Conservation (phyloP, 35 echinoderm and acorn worm genomes). For the Heliocidaris erythrogramma region DNA sequence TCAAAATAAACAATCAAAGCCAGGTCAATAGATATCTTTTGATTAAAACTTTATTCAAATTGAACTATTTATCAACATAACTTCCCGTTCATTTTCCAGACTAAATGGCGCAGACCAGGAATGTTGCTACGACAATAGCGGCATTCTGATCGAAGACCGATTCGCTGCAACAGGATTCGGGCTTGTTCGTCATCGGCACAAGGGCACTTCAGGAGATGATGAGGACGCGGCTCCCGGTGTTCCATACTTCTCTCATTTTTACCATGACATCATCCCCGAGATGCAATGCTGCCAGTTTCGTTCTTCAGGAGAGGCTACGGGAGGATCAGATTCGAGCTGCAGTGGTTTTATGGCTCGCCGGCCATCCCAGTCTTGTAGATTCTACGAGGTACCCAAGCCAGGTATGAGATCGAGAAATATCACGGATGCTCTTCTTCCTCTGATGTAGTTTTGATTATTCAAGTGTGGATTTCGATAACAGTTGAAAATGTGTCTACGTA, state of each 20-base stretch:
- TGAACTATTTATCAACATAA: too few species aligned
- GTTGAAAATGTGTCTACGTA: too few species aligned
- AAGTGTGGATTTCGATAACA: too few species aligned
- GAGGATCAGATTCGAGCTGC: neutral
- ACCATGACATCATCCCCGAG: neutral
- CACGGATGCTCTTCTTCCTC: too few species aligned
- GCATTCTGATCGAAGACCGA: conserved; percentile 7
- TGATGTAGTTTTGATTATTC: too few species aligned
- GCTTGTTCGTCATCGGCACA: neutral
- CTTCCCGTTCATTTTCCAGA: neutral
- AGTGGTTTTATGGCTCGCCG: neutral
- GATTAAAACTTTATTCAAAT: too few species aligned
- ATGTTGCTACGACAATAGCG: neutral
- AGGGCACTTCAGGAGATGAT: neutral
- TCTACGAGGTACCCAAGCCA: neutral
- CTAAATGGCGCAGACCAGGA: neutral
- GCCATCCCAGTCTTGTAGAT: neutral
- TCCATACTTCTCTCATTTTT: neutral
- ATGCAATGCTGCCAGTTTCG: neutral
- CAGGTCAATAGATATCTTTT: too few species aligned
- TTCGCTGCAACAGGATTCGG: neutral
- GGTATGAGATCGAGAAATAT: neutral
- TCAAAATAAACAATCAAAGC: too few species aligned
- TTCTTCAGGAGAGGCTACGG: neutral
- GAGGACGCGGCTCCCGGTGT: neutral